Evolutionary conservation across 2,113 vertebrate species (phyloP).

Genomic region (Silurus glanis): DNA sequence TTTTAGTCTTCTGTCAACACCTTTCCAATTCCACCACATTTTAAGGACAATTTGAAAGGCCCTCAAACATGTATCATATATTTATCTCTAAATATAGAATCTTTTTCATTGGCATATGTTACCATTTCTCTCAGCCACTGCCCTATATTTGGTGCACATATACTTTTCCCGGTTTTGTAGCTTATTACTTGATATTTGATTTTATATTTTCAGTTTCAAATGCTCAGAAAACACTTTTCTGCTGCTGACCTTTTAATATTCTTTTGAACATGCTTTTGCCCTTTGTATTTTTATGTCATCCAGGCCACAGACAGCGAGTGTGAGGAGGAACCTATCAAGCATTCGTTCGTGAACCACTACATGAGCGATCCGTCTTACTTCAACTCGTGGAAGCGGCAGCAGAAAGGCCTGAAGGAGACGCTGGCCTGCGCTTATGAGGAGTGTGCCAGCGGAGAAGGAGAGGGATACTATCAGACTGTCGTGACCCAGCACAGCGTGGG

Average conservation of each 20-base stretch:
- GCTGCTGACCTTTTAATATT: not conserved
- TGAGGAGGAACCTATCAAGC: constrained; percentile 87
- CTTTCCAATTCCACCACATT: too few species aligned
- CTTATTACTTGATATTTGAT: too few species aligned
- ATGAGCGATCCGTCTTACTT: constrained; percentile 97
- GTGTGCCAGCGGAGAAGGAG: constrained; percentile 75
- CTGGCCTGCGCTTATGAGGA: constrained; percentile 83
- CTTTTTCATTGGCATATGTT: too few species aligned
- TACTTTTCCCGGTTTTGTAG: too few species aligned
- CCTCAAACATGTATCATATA: too few species aligned
- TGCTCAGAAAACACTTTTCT: too few species aligned
- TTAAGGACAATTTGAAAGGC: too few species aligned
- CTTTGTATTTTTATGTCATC: not conserved
- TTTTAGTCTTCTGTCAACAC: too few species aligned
- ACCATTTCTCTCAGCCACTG: too few species aligned
- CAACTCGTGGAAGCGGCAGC: constrained; percentile 93
- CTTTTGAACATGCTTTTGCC: not conserved
- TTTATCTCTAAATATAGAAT: too few species aligned
- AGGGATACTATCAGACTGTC: constrained; percentile 88
- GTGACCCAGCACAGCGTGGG: constrained; percentile 93
- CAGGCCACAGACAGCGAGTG: constrained; percentile 90
- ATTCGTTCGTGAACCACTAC: constrained; percentile 98
- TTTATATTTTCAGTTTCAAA: too few species aligned
- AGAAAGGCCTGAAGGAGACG: constrained; percentile 78
- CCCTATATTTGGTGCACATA: too few species aligned